Base-by-base conservation (phyloP, 2,888 invertebrate species). In the Cantharis rufa region DNA sequence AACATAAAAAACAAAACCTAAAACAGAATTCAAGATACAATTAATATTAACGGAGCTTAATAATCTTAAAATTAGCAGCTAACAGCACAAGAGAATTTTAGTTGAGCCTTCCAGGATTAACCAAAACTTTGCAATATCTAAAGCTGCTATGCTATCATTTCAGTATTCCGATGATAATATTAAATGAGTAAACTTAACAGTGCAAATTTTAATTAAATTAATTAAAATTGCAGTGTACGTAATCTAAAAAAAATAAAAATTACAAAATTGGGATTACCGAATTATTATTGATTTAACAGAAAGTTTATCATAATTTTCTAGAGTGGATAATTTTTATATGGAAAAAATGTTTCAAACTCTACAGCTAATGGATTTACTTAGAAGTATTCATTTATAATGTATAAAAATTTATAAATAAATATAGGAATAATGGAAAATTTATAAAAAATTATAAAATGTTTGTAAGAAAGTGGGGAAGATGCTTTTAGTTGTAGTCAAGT, bases 51-150 rank as follows among this genome's bases (percentile, higher is more conserved):
- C 64, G 16, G 21, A 15, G 64, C 64, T 66, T 66, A 66, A 24
- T 66, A 66, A 66, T 66, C 64, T 66, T 66, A 66, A 66, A 21
- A 66, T 66, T 24, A 66, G 64, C 64, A 66, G 64, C 16, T 66
- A 66, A 66, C 18, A 66, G 18, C 64, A 66, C 21, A 66, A 66
- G 21, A 66, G 64, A 21, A 66, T 66, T 66, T 66, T 66, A 66
- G 64, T 21, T 21, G 24, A 66, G 15, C 64, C 10, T 11, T 2
- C 21, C 7, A 66, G 16, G 64, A 66, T 66, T 66, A 66, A 13
- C 9, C 24, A 66, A 66, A 66, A 66, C 21, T 66, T 66, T 66
- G 11, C 21, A 66, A 66, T 66, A 66, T 66, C 64, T n/a, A 66
- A 66, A 66, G 64, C 15, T 66, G 18, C n/a, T 18, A 16, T 64